phyloP scores from a whole-genome alignment of 1,140 invertebrate genomes.

The Steinernema khuongi region DNA sequence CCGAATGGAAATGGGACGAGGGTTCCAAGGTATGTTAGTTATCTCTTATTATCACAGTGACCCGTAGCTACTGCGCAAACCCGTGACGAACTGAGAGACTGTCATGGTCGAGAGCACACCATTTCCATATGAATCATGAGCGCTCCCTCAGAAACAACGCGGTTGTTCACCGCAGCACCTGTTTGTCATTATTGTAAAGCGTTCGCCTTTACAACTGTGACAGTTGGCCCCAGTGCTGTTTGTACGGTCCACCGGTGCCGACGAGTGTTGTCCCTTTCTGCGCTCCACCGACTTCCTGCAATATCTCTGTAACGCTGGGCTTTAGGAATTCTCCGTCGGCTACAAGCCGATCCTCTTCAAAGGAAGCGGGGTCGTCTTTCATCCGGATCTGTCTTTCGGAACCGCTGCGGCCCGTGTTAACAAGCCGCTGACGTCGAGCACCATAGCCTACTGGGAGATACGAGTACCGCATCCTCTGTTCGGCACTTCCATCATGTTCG shows the following conservation, averaged over 20 bases:
- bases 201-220: conserved; percentile 7
- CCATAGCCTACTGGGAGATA: conserved; percentile 4
- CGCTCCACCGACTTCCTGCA: not conserved
- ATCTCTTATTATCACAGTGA: not conserved
- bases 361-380: not conserved
- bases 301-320: too few relatives aligned
- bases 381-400: not conserved
- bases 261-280: not conserved
- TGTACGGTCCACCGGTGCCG: not conserved
- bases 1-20: not conserved
- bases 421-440: not conserved
- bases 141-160: too few relatives aligned
- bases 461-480: not conserved
- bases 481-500: conserved; percentile 3
- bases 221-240: not conserved
- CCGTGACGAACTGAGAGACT: not conserved
- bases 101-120: too few relatives aligned
- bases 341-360: not conserved
- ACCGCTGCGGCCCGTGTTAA: not conserved
- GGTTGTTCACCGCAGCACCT: too few relatives aligned
- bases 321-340: not conserved
- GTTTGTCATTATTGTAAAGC: conserved; percentile 10
- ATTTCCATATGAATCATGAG: too few relatives aligned
- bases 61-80: not conserved
- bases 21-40: not conserved